These are phyloP conservation scores for Drosophila austrosaltans DNA, from an alignment of 2,888 invertebrate species.

Conservation along the genomic window DNA sequence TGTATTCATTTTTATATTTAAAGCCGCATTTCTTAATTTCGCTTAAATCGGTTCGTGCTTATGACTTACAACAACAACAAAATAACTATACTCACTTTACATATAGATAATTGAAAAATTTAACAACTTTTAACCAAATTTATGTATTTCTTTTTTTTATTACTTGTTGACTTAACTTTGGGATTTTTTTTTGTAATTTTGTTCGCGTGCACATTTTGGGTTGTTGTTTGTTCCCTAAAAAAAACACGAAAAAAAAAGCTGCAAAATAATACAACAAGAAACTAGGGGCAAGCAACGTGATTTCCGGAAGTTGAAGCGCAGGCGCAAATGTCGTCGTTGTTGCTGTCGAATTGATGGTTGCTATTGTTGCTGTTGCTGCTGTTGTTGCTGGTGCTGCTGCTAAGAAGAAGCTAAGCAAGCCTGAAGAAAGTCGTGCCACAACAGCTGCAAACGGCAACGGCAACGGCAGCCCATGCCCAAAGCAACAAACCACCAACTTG, in stretches of 20 bases:
- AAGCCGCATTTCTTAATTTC: conserved; percentile 28
- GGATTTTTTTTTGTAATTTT: conserved; percentile 65
- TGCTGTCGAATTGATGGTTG: conserved; percentile 65
- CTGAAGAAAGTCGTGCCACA: conserved; percentile 70
- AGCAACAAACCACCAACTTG: conserved; percentile 32
- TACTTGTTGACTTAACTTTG: conserved; percentile 36
- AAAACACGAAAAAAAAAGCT: conserved; percentile 22
- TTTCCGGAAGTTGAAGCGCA: conserved; percentile 76
- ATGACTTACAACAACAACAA: background rate
- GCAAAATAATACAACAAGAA: conserved; percentile 47
- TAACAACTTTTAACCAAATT: conserved; percentile 57
- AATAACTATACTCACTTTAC: background rate
- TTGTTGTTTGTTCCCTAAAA: conserved; percentile 44
- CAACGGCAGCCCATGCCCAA: conserved; percentile 34
- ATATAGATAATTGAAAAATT: conserved; percentile 52
- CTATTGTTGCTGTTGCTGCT: conserved; percentile 19
- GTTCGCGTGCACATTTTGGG: conserved; percentile 66
- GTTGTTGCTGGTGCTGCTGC: conserved; percentile 33
- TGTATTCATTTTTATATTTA: background rate
- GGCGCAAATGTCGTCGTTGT: conserved; percentile 66
- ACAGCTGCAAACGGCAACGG: conserved; percentile 62
- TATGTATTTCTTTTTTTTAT: conserved; percentile 23
- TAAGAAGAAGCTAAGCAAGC: conserved; percentile 50
- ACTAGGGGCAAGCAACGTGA: conserved; percentile 59
- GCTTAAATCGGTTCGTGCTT: conserved; percentile 1